phyloP scores from a whole-genome alignment of 23 tunicate species.

The Aplidium turbinatum region DNA sequence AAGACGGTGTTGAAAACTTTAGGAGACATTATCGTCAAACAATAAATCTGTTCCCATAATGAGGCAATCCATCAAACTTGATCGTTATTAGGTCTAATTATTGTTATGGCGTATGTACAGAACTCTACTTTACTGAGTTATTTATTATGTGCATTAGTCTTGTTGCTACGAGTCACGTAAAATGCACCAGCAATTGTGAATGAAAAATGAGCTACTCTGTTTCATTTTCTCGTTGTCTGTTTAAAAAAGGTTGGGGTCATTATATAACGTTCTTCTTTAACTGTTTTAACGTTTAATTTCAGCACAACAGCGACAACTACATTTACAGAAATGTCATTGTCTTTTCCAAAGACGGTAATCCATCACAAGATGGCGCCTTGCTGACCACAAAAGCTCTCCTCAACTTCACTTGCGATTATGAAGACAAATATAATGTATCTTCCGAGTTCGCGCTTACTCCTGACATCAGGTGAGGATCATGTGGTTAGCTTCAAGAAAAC shows the following conservation, averaged over 20 bases:
- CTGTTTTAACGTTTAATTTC: neutral
- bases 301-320: conserved; percentile 46
- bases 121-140: too few species aligned
- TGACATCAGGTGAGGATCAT: conserved; percentile 9
- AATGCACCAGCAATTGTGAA: too few species aligned
- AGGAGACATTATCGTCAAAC: too few species aligned
- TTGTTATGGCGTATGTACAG: too few species aligned
- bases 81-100: too few species aligned
- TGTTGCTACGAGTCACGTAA: too few species aligned
- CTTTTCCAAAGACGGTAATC: too few species aligned
- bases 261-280: neutral
- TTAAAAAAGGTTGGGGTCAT: neutral
- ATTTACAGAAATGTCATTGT: conserved; percentile 51
- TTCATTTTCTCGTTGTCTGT: neutral
- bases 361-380: too few species aligned
- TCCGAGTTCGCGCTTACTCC: conserved; percentile 41
- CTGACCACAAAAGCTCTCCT: neutral
- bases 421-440: conserved; percentile 66
- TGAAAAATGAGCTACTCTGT: neutral
- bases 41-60: too few species aligned
- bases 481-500: conserved; percentile 4
- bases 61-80: too few species aligned
- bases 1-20: too few species aligned
- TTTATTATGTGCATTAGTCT: too few species aligned
- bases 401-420: conserved; percentile 47